These are phyloP conservation scores for Neogobius melanostomus DNA, from an alignment of 2,113 vertebrate genomes.

Conservation along the genomic window DNA sequence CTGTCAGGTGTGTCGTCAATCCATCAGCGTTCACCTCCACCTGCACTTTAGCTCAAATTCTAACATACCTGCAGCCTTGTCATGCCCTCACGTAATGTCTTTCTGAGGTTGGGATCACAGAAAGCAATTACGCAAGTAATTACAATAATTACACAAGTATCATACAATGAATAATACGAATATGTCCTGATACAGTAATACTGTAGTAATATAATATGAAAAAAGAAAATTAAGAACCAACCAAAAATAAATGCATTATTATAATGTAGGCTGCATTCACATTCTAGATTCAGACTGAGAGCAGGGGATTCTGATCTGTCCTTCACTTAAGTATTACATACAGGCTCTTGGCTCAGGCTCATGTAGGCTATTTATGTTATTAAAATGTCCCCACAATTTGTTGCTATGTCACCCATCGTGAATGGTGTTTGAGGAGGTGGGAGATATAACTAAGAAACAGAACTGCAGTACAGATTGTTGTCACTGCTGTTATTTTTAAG, in stretches of 20 bases:
- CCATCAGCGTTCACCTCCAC: conserved; percentile 20
- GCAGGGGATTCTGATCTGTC: no score
- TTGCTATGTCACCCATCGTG: not conserved
- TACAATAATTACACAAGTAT: not conserved
- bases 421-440: not conserved
- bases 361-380: no score
- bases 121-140: not conserved
- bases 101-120: conserved; percentile 3
- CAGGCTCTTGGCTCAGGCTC: no score
- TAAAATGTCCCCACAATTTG: not conserved
- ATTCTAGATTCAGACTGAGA: no score
- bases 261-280: no score
- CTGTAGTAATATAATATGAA: no score
- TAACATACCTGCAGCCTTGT: conserved; percentile 14
- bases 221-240: no score
- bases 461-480: conserved; percentile 21
- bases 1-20: conserved; percentile 7
- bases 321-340: no score
- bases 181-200: no score
- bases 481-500: conserved; percentile 34
- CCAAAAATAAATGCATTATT: no score
- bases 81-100: conserved; percentile 30
- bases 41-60: conserved; percentile 9
- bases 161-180: no score
- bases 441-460: not conserved